Base-by-base conservation (phyloP, 2,797 vertebrate genomes). In the Ptychobarbus kaznakovi region DNA sequence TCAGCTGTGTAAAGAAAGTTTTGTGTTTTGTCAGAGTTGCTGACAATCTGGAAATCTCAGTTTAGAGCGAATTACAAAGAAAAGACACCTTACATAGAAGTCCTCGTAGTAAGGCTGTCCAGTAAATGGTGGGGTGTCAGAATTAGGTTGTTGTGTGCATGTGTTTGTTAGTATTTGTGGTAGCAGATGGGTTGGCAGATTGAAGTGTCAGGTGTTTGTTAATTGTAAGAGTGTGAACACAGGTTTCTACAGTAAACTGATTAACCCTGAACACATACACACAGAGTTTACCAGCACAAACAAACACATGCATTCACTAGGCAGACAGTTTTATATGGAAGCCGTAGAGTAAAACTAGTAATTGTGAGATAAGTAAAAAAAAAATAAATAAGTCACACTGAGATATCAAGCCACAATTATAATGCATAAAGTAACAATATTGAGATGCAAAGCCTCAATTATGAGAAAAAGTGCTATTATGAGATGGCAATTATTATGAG, bases 171-270 rank as follows among this genome's bases (percentile, higher is more conserved):
- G 32, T 56, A 58, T 22, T 16, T 61, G 74, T 68, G n/a, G 35
- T 75, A 35, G 46, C 75, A 84, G 65, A 69, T 86, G 86, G 40
- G 18, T 49, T 51, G 66, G 63, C 74, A 86, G 51, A 63, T n/a
- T 83, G 75, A 35, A 6, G 16, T 74, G 86, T 80, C 75, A 86
- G 74, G 38, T 80, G 81, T 73, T 2, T 38, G 66, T 72, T 40
- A 70, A 53, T 25, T 51, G 25, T 68, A 20, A 20, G 25, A 79
- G 46, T 22, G 53, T 46, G 56, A 56, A 70, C 6, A 69, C 68
- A 65, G 75, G 46, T 83, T 81, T 42, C 4, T 5, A 25, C 9
- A 65, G 15, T 84, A n/a, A 78, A 69, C 74, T 32, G 74, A 79
- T 84, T 79, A 84, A 84, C 75, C 49, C 46, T 32, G 11, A 68